phyloP scores from a whole-genome alignment of 2,888 invertebrate genomes.

The Caenorhabditis panamensis region DNA sequence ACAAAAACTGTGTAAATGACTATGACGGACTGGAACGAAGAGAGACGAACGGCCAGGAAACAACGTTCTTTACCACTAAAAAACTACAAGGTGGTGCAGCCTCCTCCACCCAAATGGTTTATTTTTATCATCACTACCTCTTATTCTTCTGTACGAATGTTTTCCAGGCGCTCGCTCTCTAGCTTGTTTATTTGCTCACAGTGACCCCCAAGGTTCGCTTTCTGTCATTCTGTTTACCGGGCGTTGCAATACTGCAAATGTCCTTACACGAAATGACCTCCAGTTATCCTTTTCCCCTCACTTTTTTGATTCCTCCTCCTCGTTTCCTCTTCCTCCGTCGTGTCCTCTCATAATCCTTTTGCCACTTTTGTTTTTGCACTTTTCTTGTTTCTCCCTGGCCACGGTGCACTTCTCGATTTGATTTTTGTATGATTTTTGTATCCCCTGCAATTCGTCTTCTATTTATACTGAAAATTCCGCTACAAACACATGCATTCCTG shows the following conservation, averaged over 20 bases:
- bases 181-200: neutral
- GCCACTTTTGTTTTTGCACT: neutral
- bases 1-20: slow-evolving; percentile 14
- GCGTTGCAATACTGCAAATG: slow-evolving; percentile 26
- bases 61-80: neutral
- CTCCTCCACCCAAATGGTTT: neutral
- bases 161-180: neutral
- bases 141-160: neutral
- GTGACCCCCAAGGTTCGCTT: slow-evolving; percentile 1
- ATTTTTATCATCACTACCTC: slow-evolving; percentile 12
- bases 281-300: slow-evolving; percentile 31
- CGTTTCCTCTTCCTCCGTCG: neutral
- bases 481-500: slow-evolving; percentile 27
- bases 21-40: slow-evolving; percentile 12
- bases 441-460: too few species aligned
- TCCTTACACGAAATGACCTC: slow-evolving; percentile 32
- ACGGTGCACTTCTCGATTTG: slow-evolving; percentile 2
- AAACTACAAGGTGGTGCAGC: too few species aligned
- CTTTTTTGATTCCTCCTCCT: slow-evolving; percentile 16
- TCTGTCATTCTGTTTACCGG: slow-evolving; percentile 31
- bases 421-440: slow-evolving; percentile 30
- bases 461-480: too few species aligned
- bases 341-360: neutral
- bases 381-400: neutral
- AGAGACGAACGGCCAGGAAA: neutral